phyloP scores from a whole-genome alignment of 1,140 invertebrate species.

The Caenorhabditis inopinata region DNA sequence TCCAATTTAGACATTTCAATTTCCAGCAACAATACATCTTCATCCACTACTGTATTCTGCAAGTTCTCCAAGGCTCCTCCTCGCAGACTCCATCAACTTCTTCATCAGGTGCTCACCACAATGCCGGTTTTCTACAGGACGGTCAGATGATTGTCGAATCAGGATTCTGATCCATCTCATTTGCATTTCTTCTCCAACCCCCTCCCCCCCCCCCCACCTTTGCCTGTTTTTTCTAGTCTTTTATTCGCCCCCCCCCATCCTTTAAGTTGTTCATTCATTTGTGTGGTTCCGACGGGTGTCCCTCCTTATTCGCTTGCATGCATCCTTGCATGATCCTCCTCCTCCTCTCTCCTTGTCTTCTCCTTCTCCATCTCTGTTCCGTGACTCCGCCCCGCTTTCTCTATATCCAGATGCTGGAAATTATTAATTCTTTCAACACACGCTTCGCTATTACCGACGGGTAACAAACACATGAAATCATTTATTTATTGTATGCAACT shows the following conservation, averaged over 20 bases:
- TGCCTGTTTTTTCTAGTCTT: conserved; percentile 8
- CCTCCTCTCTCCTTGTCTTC: background rate
- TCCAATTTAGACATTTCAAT: background rate
- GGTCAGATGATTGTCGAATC: conserved; percentile 18
- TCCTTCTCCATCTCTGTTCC: background rate
- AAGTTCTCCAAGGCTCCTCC: conserved; percentile 54
- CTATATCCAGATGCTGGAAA: background rate
- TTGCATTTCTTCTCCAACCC: background rate
- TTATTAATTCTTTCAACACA: conserved; percentile 20
- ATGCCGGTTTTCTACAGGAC: conserved; percentile 25
- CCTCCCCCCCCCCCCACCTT: too few relatives aligned
- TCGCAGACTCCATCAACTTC: background rate
- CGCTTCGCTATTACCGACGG: conserved; percentile 19
- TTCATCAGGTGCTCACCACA: conserved; percentile 12
- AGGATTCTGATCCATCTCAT: background rate
- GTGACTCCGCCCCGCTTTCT: background rate
- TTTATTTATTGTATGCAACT: background rate
- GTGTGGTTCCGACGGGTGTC: background rate
- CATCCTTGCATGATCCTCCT: too few relatives aligned
- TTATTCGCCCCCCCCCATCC: background rate
- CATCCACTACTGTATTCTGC: conserved; percentile 64
- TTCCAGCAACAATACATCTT: conserved; percentile 66
- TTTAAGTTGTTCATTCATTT: background rate
- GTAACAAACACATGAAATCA: background rate
- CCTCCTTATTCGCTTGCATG: too few relatives aligned